Evolutionary conservation across 2,797 vertebrate species (phyloP).

Genomic region (Gobionotothen gibberifrons): DNA sequence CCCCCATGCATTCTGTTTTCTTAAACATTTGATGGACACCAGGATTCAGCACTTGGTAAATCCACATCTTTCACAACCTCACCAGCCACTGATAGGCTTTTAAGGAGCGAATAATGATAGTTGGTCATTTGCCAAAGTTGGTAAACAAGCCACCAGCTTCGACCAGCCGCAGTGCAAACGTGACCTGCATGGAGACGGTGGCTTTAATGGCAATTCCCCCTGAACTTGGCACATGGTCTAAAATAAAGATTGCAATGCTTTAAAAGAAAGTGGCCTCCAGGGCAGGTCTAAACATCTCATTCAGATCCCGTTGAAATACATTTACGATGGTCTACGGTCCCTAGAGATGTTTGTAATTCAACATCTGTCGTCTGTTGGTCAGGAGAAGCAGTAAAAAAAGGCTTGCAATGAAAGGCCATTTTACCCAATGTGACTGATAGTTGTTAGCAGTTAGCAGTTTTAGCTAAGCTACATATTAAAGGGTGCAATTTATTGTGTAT

Average conservation of each 20-base stretch:
- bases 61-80: conserved; percentile 1
- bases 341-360: conserved; percentile 33
- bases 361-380: conserved; percentile 28
- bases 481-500: background rate
- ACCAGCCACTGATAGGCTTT: background rate
- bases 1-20: background rate
- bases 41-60: background rate
- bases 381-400: background rate
- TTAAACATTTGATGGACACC: background rate
- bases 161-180: conserved; percentile 21
- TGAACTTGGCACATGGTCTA: background rate
- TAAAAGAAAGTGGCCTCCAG: background rate
- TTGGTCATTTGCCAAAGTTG: conserved; percentile 25
- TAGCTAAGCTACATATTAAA: background rate
- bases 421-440: background rate
- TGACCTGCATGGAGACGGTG: conserved; percentile 3
- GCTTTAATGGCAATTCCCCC: conserved; percentile 9
- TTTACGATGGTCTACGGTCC: conserved; percentile 25
- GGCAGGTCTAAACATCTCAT: conserved; percentile 14
- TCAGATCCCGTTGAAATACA: conserved; percentile 11
- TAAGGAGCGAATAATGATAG: conserved; percentile 4
- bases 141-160: conserved; percentile 27
- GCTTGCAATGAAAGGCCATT: conserved; percentile 1
- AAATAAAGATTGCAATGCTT: background rate
- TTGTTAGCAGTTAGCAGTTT: background rate